A percentile compares a stretch with the other conserved stretches of the same genome.
phyloP scores from a whole-genome alignment of 2,113 vertebrate genomes.

The Pygathrix nemaeus region DNA sequence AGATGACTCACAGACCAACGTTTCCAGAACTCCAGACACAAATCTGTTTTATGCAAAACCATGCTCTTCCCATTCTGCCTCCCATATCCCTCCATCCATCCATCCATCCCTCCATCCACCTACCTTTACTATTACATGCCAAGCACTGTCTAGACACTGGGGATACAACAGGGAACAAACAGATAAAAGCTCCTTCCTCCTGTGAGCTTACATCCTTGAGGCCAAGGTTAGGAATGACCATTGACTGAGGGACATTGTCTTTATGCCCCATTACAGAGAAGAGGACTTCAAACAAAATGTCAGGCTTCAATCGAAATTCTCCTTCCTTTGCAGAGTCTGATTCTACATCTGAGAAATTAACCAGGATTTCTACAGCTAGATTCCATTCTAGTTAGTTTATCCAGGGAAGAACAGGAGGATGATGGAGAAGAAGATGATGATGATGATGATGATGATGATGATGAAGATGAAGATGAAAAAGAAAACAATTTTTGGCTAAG shows the following conservation, averaged over 20 bases:
- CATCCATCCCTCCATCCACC: background rate
- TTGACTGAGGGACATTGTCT: background rate
- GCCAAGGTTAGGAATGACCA: background rate
- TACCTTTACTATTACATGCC: background rate
- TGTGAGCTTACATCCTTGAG: background rate
- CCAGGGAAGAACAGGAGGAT: background rate
- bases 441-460: fast-evolving
- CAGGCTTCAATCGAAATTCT: background rate
- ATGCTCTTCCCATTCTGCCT: background rate
- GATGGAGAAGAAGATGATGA: background rate
- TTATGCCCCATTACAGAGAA: background rate
- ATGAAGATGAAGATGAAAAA: background rate
- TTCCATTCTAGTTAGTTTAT: background rate
- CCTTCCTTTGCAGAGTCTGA: background rate
- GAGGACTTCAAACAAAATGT: background rate
- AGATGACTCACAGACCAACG: background rate
- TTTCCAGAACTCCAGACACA: background rate
- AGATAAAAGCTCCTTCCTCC: background rate
- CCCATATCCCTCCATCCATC: background rate
- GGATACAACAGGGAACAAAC: background rate
- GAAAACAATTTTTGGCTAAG: background rate
- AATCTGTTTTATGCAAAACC: background rate
- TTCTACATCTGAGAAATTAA: background rate
- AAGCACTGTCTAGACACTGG: background rate
- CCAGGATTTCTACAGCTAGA: background rate